These are phyloP conservation scores for Calyptommatus sinebrachiatus DNA, from an alignment of 2,113 vertebrate species.

Conservation along the genomic window DNA sequence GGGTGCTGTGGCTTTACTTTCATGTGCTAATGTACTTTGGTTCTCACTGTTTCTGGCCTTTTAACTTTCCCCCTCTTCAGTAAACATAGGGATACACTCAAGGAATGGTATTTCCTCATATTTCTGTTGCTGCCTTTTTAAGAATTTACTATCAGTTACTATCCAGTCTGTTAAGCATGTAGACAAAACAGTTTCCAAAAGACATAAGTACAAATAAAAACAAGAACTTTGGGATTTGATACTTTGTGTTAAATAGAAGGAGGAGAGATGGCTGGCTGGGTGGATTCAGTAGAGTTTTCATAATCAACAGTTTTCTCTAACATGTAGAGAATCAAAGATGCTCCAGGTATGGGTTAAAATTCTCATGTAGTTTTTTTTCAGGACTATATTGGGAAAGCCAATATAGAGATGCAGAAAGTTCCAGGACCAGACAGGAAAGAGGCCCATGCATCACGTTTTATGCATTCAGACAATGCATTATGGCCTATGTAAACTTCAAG, in stretches of 20 bases:
- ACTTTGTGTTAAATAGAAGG: too few relatives aligned
- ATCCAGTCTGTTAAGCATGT: not conserved
- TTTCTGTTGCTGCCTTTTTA: not conserved
- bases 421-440: too few relatives aligned
- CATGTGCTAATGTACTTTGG: slow-evolving; percentile 56
- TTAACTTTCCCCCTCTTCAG: slow-evolving; percentile 56
- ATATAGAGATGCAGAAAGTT: too few relatives aligned
- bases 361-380: too few relatives aligned
- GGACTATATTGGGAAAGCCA: too few relatives aligned
- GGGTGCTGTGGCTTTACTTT: slow-evolving; percentile 60
- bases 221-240: not conserved
- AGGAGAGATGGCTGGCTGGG: too few relatives aligned
- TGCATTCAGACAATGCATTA: too few relatives aligned
- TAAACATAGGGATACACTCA: slow-evolving; percentile 43
- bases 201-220: not conserved
- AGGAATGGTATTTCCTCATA: slow-evolving; percentile 28
- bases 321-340: not conserved
- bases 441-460: too few relatives aligned
- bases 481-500: too few relatives aligned
- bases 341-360: too few relatives aligned
- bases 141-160: slow-evolving; percentile 16
- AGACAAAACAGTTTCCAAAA: not conserved
- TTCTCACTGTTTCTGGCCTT: slow-evolving; percentile 59
- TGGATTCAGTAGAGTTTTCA: not conserved
- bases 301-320: not conserved